Evolutionary conservation across 2,888 invertebrate species (phyloP).

Genomic region (Drosophila yooni): DNA sequence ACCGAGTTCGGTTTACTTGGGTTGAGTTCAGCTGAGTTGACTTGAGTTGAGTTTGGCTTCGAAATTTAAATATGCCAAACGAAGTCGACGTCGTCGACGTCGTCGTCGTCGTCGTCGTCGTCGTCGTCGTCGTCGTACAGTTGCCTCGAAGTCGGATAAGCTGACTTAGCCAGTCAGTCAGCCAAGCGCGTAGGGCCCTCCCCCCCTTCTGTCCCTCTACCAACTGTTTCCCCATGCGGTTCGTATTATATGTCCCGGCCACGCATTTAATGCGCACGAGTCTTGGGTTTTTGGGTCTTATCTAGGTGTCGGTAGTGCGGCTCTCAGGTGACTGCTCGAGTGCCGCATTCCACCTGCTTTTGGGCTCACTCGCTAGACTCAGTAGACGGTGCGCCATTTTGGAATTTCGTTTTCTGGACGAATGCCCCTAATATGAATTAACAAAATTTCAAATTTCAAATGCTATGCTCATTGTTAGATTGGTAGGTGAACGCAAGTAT

Average conservation of each 20-base stretch:
- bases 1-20: slow-evolving; percentile 42
- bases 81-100: slow-evolving; percentile 16
- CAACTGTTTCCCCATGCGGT: neutral
- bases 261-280: slow-evolving; percentile 54
- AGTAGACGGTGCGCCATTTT: slow-evolving; percentile 60
- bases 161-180: slow-evolving; percentile 54
- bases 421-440: slow-evolving; percentile 78
- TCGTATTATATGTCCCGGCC: slow-evolving; percentile 22
- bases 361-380: slow-evolving; percentile 15
- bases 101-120: slow-evolving; percentile 9
- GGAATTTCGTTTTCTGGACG: slow-evolving; percentile 78
- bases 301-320: slow-evolving; percentile 37
- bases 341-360: slow-evolving; percentile 69
- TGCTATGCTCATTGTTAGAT: slow-evolving; percentile 75
- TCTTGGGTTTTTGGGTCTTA: slow-evolving; percentile 55
- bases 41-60: slow-evolving; percentile 32
- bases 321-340: slow-evolving; percentile 44
- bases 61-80: slow-evolving; percentile 58
- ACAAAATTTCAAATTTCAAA: slow-evolving; percentile 64
- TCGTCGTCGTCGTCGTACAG: slow-evolving; percentile 50
- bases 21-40: slow-evolving; percentile 10
- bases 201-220: neutral
- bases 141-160: slow-evolving; percentile 61
- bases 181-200: slow-evolving; percentile 60
- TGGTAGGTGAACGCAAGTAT: slow-evolving; percentile 25